phyloP scores from a whole-genome alignment of 2,888 invertebrate genomes.

The Rotaria magnacalcarata region DNA sequence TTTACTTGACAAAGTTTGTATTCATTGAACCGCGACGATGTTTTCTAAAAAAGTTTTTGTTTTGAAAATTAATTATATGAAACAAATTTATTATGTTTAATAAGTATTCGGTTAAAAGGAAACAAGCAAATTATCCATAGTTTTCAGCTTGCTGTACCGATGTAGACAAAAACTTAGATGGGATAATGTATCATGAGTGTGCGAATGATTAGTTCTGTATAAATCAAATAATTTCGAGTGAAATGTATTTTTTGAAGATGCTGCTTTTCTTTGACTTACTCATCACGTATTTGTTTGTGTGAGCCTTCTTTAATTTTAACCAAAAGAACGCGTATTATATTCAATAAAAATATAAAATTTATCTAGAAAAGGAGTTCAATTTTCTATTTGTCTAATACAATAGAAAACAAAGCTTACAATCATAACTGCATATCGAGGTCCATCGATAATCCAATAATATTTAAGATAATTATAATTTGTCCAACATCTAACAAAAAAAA shows the following conservation, averaged over 20 bases:
- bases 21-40: background rate
- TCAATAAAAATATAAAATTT: constrained; percentile 60
- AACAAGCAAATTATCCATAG: background rate
- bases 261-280: background rate
- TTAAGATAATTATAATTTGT: constrained; percentile 39
- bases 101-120: background rate
- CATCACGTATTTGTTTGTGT: constrained; percentile 7
- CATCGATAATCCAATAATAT: constrained; percentile 43
- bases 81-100: background rate
- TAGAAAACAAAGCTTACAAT: constrained; percentile 24
- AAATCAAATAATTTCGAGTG: background rate
- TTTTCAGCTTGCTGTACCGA: background rate
- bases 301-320: constrained; percentile 45
- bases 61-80: background rate
- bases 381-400: background rate
- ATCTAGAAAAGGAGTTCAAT: constrained; percentile 53
- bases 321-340: constrained; percentile 62
- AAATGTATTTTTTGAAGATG: background rate
- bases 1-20: constrained; percentile 7
- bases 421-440: constrained; percentile 39
- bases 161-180: background rate
- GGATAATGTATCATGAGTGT: background rate
- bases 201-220: background rate
- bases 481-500: constrained; percentile 38
- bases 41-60: background rate